A percentile compares a stretch with the other conserved stretches of the same genome.
These are phyloP conservation scores for Drosophila athabasca DNA, from an alignment of 1,140 invertebrate species.

Conservation along the genomic window DNA sequence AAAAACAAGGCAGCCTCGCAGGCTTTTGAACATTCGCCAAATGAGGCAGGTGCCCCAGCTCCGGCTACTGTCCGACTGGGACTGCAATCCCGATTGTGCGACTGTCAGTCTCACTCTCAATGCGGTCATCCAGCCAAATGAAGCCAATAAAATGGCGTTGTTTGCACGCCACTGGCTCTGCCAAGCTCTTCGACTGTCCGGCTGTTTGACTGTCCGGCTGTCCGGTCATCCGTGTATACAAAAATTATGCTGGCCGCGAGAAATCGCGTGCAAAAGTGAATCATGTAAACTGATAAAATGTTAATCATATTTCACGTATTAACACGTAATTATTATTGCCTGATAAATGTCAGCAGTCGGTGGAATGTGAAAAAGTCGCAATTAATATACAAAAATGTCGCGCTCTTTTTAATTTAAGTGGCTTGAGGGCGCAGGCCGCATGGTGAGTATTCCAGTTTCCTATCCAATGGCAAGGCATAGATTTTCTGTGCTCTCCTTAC, in stretches of 20 bases:
- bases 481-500: neutral
- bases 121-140: constrained; percentile 55
- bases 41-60: too few relatives aligned
- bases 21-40: too few relatives aligned
- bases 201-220: neutral
- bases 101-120: constrained; percentile 16
- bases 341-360: constrained; percentile 53
- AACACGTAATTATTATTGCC: constrained; percentile 64
- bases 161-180: constrained; percentile 33
- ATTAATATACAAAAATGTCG: constrained; percentile 45
- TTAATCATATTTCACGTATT: constrained; percentile 63
- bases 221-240: neutral
- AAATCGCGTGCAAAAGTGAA: constrained; percentile 35
- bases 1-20: neutral
- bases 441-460: too few relatives aligned
- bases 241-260: constrained; percentile 6
- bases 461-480: neutral
- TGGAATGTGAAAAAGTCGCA: constrained; percentile 45
- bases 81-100: constrained; percentile 39
- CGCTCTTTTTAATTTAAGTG: constrained; percentile 14
- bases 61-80: neutral
- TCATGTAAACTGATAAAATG: constrained; percentile 58
- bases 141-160: constrained; percentile 61
- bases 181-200: neutral
- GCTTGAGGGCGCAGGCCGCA: neutral